Conservation (phyloP, 2,797 vertebrate species). For the Epinephelus coioides region DNA sequence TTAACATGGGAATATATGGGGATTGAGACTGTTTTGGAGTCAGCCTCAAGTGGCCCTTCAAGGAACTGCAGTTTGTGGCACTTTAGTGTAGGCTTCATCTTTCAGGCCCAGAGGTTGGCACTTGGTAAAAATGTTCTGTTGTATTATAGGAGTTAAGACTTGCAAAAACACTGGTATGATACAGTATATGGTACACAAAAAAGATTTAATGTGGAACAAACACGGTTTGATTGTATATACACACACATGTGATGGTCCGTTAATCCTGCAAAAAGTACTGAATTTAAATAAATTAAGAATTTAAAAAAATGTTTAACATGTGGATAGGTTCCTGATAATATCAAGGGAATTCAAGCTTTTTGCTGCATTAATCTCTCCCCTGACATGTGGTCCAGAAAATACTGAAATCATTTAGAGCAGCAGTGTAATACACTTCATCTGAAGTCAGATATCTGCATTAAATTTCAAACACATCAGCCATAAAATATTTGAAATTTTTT, state of each 20-base stretch:
- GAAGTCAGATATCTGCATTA: constrained; percentile 1
- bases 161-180: too few species aligned
- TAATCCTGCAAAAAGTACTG: neutral
- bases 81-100: too few species aligned
- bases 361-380: neutral
- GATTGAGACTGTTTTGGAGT: too few species aligned
- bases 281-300: neutral
- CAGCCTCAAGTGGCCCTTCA: too few species aligned
- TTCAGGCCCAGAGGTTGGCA: too few species aligned
- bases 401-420: neutral
- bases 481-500: neutral
- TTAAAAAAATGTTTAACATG: neutral
- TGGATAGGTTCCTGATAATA: neutral
- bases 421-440: neutral
- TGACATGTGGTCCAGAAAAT: neutral
- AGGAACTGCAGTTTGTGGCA: too few species aligned
- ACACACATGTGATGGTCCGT: too few species aligned
- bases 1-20: too few species aligned
- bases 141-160: neutral
- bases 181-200: neutral
- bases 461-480: neutral
- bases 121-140: too few species aligned
- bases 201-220: neutral
- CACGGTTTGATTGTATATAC: too few species aligned
- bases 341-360: neutral